phyloP scores from a whole-genome alignment of 2,113 vertebrate species.

The Hepsetus odoe region DNA sequence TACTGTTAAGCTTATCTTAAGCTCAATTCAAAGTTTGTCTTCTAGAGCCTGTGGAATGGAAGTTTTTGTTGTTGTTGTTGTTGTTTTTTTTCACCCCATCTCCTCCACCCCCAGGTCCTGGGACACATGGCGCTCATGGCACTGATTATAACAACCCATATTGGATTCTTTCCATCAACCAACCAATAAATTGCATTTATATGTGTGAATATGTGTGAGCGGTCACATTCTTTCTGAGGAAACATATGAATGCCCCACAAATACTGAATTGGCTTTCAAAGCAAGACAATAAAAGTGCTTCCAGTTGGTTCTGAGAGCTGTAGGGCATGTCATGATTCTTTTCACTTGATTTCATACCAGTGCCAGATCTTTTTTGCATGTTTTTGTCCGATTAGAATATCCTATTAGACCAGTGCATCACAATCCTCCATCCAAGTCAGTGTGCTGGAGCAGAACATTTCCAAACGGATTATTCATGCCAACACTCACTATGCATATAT shows the following conservation, averaged over 20 bases:
- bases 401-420: conserved; percentile 33
- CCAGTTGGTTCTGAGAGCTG: neutral
- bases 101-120: neutral
- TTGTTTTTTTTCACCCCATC: neutral
- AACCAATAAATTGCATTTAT: neutral
- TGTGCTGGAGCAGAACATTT: neutral
- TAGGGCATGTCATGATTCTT: conserved; percentile 27
- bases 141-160: too few species aligned
- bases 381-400: conserved; percentile 34
- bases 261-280: neutral
- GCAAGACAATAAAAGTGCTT: neutral
- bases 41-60: too few species aligned
- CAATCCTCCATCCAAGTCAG: neutral
- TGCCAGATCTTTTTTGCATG: conserved; percentile 15
- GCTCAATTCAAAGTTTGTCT: too few species aligned
- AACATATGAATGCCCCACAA: neutral
- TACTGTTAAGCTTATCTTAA: too few species aligned
- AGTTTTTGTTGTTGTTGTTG: too few species aligned
- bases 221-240: neutral
- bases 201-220: neutral
- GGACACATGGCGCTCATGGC: too few species aligned
- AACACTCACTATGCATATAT: neutral
- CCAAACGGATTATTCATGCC: neutral
- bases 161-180: neutral
- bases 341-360: neutral